Conservation (phyloP, 2,113 vertebrate genomes). For the Oreochromis tanganicae region DNA sequence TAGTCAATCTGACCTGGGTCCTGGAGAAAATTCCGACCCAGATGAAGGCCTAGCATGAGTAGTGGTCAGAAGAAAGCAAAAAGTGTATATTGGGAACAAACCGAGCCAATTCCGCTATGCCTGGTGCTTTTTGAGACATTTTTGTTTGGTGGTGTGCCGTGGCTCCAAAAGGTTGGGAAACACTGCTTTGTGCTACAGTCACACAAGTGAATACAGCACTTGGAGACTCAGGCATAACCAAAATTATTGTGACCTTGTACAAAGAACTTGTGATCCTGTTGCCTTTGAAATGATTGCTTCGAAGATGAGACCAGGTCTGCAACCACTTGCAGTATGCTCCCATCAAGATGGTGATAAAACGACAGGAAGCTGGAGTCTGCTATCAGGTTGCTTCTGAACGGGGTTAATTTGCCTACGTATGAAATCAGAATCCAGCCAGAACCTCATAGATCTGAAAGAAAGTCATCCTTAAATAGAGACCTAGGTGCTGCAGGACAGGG, state of each 20-base stretch:
- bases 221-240: background rate
- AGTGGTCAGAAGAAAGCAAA: background rate
- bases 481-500: background rate
- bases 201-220: background rate
- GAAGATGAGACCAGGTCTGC: background rate
- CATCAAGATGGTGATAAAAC: background rate
- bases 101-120: fast-evolving
- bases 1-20: background rate
- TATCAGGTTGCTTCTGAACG: background rate
- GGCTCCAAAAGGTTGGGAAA: background rate
- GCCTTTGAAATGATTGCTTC: background rate
- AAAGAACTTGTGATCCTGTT: background rate
- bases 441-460: background rate
- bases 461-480: background rate
- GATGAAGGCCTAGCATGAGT: background rate
- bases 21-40: fast-evolving
- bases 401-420: background rate
- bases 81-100: background rate
- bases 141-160: background rate
- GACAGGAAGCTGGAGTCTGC: background rate
- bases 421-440: background rate
- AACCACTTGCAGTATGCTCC: background rate
- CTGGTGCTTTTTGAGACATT: background rate
- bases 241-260: background rate
- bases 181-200: background rate